These are phyloP conservation scores for Zaprionus tsacasi DNA, from an alignment of 1,140 invertebrate species.

Conservation along the genomic window DNA sequence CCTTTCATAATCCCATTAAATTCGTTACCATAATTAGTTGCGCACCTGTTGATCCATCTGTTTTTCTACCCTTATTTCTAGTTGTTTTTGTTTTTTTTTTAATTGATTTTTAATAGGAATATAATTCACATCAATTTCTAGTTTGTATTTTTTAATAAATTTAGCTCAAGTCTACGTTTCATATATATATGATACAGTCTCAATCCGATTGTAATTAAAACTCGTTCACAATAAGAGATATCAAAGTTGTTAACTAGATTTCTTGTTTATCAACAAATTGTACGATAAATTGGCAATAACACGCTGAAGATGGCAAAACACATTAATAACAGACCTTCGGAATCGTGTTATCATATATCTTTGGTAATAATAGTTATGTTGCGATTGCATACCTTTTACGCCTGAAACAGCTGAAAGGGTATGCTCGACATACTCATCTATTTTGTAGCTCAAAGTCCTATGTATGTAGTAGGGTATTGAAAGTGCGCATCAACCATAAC, in stretches of 20 bases:
- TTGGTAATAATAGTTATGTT: constrained; percentile 17
- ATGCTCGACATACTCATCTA: too few relatives aligned
- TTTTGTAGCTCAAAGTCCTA: background rate
- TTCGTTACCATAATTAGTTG: background rate
- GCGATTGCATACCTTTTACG: constrained; percentile 16
- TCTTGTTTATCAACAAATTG: constrained; percentile 13
- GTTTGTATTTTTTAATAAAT: background rate
- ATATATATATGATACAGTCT: background rate
- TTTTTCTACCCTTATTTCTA: too few relatives aligned
- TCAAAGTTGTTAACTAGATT: background rate
- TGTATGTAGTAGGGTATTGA: constrained; percentile 13
- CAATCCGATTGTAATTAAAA: background rate
- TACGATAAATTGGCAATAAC: constrained; percentile 13
- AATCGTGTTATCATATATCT: constrained; percentile 9
- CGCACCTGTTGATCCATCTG: constrained; percentile 1
- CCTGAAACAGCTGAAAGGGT: background rate
- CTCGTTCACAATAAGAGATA: background rate
- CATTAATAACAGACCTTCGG: constrained; percentile 7
- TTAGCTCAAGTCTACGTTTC: background rate
- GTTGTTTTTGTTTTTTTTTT: background rate
- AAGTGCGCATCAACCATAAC: background rate
- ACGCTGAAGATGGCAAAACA: constrained; percentile 5
- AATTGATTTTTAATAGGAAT: background rate
- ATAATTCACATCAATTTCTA: background rate
- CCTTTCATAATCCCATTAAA: background rate